Evolutionary conservation across 2,113 vertebrate genomes (phyloP).

Genomic region (Ptyas mucosa): DNA sequence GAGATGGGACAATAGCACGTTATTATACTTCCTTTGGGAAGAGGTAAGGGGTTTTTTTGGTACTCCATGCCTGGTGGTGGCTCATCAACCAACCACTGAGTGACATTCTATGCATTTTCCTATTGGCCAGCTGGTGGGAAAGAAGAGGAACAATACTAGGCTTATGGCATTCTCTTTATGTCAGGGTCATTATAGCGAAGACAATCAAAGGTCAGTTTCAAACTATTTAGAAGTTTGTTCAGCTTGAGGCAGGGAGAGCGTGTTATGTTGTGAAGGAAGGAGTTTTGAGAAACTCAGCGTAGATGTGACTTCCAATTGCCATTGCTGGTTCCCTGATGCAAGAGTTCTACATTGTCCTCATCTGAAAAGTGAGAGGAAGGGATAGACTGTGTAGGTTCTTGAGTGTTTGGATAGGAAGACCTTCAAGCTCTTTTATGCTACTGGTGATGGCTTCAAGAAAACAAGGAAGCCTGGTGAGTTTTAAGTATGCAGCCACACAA

Average conservation of each 20-base stretch:
- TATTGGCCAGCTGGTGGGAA: background rate
- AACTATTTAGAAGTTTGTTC: background rate
- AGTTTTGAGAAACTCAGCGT: background rate
- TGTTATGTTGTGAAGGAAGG: background rate
- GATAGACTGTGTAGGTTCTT: background rate
- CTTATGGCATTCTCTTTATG: background rate
- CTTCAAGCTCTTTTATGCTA: background rate
- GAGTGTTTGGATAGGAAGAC: background rate
- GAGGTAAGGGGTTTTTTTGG: background rate
- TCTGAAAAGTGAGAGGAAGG: background rate
- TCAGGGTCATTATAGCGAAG: background rate
- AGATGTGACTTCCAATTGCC: background rate
- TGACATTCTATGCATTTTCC: background rate
- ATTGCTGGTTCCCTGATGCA: background rate
- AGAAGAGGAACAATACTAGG: background rate
- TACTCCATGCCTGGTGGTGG: background rate
- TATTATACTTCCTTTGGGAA: background rate
- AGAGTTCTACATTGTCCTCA: background rate
- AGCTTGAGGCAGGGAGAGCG: fast-evolving
- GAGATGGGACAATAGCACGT: background rate
- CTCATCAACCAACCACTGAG: background rate
- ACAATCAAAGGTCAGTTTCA: background rate
- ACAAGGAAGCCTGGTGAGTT: background rate
- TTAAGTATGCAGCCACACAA: background rate
- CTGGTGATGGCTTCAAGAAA: background rate